Conservation (phyloP, 2,113 vertebrate genomes). For the Pelecanoides urinatrix region DNA sequence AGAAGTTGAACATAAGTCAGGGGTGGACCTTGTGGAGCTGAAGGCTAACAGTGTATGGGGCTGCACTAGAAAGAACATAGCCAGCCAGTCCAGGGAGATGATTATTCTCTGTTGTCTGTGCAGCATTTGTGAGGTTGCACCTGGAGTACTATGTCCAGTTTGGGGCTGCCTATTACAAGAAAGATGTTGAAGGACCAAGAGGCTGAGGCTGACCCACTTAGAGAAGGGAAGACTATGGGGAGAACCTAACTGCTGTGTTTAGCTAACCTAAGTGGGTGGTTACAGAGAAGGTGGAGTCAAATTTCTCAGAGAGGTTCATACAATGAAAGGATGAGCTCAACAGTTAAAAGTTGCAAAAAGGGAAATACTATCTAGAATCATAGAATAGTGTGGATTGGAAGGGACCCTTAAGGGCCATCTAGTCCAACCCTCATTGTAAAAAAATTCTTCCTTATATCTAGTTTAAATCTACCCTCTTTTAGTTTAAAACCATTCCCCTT, state of each 20-base stretch:
- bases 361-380: background rate
- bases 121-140: background rate
- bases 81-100: background rate
- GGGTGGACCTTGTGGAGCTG: background rate
- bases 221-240: background rate
- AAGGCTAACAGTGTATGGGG: background rate
- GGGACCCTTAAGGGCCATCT: no score
- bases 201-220: background rate
- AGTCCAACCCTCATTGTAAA: no score
- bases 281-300: background rate
- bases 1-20: accelerated
- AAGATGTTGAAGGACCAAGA: background rate
- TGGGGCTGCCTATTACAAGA: background rate
- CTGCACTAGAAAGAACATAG: background rate
- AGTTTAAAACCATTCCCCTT: no score
- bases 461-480: no score
- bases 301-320: background rate
- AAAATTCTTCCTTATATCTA: no score
- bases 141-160: background rate
- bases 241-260: background rate
- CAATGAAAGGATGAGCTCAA: background rate
- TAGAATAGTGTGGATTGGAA: no score
- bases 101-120: background rate
- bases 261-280: background rate
- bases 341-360: background rate